phyloP scores from a whole-genome alignment of 2,113 vertebrate species.

The Brachyhypopomus occidentalis region DNA sequence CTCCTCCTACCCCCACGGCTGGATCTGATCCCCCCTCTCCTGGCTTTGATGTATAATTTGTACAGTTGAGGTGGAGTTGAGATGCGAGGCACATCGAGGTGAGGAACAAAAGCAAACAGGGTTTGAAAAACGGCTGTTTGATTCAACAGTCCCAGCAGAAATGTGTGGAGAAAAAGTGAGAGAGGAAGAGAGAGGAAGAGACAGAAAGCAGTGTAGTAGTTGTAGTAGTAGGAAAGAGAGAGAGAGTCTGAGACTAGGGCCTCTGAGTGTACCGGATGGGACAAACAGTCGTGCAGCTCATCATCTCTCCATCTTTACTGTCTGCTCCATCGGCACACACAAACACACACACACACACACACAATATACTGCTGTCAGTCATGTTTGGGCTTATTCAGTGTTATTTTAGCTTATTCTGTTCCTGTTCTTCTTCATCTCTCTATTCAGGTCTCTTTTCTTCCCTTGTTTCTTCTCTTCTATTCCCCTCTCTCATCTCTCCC shows the following conservation, averaged over 20 bases:
- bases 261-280: slow-evolving; percentile 20
- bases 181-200: background rate
- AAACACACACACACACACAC: background rate
- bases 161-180: background rate
- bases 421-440: background rate
- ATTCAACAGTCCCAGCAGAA: slow-evolving; percentile 15
- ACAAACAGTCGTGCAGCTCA: slow-evolving; percentile 30
- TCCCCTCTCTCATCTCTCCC: background rate
- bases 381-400: background rate
- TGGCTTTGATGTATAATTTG: slow-evolving; percentile 51
- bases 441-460: background rate
- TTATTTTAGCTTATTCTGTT: no score
- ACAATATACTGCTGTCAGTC: slow-evolving; percentile 18
- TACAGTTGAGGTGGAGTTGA: slow-evolving; percentile 29
- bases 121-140: background rate
- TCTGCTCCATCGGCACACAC: background rate
- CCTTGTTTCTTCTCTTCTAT: background rate
- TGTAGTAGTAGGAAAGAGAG: no score
- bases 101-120: slow-evolving; percentile 28
- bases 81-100: slow-evolving; percentile 29
- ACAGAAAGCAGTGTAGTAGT: no score
- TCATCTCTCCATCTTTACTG: background rate
- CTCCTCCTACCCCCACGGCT: background rate
- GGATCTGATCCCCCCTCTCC: slow-evolving; percentile 19
- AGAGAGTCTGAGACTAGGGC: background rate